Evolutionary conservation across 1,140 invertebrate genomes (phyloP).

Genomic region (Teleogryllus occipitalis): DNA sequence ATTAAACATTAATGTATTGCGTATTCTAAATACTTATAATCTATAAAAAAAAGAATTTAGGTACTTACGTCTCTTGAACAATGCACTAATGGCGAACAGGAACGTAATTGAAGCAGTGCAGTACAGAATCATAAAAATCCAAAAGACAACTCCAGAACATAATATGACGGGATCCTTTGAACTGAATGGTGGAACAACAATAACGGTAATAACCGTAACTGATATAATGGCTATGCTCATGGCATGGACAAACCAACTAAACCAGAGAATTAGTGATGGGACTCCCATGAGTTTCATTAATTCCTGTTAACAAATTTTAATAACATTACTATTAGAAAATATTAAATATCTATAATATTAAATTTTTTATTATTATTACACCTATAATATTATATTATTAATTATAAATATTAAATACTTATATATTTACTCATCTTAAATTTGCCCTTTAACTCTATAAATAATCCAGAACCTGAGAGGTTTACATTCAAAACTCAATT

Average conservation of each 20-base stretch:
- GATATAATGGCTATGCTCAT: constrained; percentile 42
- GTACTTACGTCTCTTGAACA: constrained; percentile 45
- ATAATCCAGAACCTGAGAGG: no score
- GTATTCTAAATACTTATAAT: not conserved
- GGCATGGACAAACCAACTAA: constrained; percentile 53
- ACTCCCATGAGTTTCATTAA: constrained; percentile 64
- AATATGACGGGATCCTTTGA: constrained; percentile 33
- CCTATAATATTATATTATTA: no score
- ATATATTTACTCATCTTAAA: no score
- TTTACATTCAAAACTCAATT: no score
- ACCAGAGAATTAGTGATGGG: constrained; percentile 52
- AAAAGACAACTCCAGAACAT: constrained; percentile 37
- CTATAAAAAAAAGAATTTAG: not conserved
- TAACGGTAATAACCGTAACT: constrained; percentile 36
- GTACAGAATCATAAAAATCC: constrained; percentile 44
- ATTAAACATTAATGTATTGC: not conserved
- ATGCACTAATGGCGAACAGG: constrained; percentile 42
- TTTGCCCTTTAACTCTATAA: no score
- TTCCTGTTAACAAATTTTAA: constrained; percentile 40
- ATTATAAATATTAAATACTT: no score
- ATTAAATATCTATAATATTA: no score
- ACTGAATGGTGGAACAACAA: not conserved
- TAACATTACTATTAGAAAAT: no score
- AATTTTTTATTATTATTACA: no score
- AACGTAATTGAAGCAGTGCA: constrained; percentile 38